Evolutionary conservation across 2,888 invertebrate species (phyloP), one percentile per base, ranked within the genome.

Genomic region (Eupithecia abbreviata): DNA sequence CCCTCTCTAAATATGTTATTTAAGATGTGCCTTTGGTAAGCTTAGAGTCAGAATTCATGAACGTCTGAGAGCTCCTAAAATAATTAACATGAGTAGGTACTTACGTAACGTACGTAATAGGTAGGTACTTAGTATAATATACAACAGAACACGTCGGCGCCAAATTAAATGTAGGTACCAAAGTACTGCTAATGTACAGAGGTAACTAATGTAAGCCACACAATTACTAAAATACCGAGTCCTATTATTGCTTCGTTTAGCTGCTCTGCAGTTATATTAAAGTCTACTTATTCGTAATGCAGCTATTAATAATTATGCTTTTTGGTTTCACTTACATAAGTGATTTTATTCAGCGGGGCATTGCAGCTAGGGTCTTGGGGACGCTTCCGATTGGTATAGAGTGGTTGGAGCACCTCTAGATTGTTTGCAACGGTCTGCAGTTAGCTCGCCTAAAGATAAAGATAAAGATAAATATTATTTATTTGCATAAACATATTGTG

Each of bases 11-110:
- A 66, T 30, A 62, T 66, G 15, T 66, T 7, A 62, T 62, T 62
- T 30, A 10, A 58, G 58, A 18, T 58, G 58, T 58, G 55, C n/a
- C n/a, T 55, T n/a, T 55, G 55, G 55, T 58, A 58, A 58, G 55
- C 55, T n/a, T 55, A n/a, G 18, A 62, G 62, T 30, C 62, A 30
- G 30, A 62, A 30, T 30, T 1, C 18, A 10, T 3, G 10, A 30
- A 4, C 62, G 4, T 30, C 30, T 18, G 30, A 62, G 62, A 62
- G 10, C 62, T 12, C 18, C 30, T 10, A 62, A 62, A 58, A 62
- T 30, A 62, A 62, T 62, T 10, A 30, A 30, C 10, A 30, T 62
- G 0, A 62, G 18, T 62, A n/a, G n/a, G n/a, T n/a, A n/a, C n/a
- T n/a, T n/a, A n/a, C n/a, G n/a, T n/a, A n/a, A 62, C 18, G 12